A percentile compares a stretch with the other conserved stretches of the same genome.
These are phyloP conservation scores for Orchestia grillus DNA, from an alignment of 1,140 invertebrate genomes.

Conservation along the genomic window DNA sequence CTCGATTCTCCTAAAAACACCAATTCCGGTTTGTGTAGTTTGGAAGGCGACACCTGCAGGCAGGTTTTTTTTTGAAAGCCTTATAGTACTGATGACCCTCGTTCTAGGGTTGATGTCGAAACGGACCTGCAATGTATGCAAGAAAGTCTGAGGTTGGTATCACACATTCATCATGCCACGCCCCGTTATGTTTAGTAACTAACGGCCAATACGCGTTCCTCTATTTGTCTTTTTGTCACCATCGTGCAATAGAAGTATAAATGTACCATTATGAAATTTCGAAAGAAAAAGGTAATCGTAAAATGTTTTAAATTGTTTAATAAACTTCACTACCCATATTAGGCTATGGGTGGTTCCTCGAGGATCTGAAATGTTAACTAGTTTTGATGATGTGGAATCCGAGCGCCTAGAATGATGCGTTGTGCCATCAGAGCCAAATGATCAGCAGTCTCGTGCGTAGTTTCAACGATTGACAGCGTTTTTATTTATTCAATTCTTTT, in stretches of 20 bases:
- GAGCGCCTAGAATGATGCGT: background rate
- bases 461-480: background rate
- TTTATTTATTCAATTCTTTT: background rate
- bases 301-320: background rate
- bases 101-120: background rate
- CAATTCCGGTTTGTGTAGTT: background rate
- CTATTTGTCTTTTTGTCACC: background rate
- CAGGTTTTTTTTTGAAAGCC: background rate
- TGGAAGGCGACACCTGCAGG: background rate
- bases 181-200: no score
- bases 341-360: background rate
- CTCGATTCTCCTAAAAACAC: background rate
- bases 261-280: background rate
- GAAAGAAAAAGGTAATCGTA: background rate
- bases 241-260: no score
- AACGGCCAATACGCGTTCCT: background rate
- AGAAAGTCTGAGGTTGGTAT: background rate
- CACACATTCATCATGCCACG: background rate
- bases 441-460: background rate
- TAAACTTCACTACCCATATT: background rate
- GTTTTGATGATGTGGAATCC: background rate
- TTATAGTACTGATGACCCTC: background rate
- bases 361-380: background rate
- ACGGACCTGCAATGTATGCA: background rate
- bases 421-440: background rate